Evolutionary conservation across 2,797 vertebrate species (phyloP).

Genomic region (Masticophis lateralis): DNA sequence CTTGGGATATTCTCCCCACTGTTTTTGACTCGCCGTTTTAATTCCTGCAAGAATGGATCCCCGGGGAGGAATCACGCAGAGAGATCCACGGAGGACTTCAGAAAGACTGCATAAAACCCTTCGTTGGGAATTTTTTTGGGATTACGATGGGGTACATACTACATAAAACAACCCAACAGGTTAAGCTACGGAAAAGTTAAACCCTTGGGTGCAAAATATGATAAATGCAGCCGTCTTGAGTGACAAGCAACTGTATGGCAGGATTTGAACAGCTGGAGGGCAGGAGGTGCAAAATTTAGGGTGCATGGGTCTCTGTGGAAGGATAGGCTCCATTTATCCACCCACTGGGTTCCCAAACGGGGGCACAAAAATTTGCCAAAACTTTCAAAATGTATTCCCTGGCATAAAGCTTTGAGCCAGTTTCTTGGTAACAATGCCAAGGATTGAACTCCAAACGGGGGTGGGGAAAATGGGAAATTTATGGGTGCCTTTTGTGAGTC

Average conservation of each 20-base stretch:
- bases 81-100: not conserved
- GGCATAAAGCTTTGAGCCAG: not conserved
- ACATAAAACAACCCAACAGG: not conserved
- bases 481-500: not conserved
- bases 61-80: not conserved
- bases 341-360: fast-evolving
- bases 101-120: too few relatives aligned
- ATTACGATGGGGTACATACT: not conserved
- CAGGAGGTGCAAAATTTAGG: not conserved
- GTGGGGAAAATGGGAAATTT: not conserved
- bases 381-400: not conserved
- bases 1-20: not conserved
- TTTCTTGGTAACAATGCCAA: not conserved
- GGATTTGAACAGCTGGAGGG: not conserved
- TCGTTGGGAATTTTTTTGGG: not conserved
- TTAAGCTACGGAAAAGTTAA: not conserved
- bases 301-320: not conserved
- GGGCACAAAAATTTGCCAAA: not conserved
- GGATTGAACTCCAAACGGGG: not conserved
- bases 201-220: not conserved
- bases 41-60: not conserved
- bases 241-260: not conserved
- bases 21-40: not conserved
- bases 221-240: not conserved
- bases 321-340: not conserved